These are phyloP conservation scores for Euura saliciscinereae DNA, from an alignment of 1,140 invertebrate genomes.

Conservation along the genomic window DNA sequence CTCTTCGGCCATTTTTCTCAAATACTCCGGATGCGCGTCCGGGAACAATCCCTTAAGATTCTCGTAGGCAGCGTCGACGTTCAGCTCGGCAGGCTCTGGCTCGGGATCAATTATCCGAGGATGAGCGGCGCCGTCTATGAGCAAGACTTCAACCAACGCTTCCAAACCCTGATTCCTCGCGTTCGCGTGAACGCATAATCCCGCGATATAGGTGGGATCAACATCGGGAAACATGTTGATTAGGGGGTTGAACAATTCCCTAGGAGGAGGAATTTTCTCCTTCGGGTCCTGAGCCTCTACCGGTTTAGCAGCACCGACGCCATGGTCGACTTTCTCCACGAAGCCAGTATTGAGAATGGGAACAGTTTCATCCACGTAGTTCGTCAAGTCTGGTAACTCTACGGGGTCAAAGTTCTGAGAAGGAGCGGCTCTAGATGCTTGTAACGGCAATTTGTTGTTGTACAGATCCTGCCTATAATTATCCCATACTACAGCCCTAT, in stretches of 20 bases:
- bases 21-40: constrained; percentile 62
- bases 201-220: constrained; percentile 53
- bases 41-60: constrained; percentile 51
- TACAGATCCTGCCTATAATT: no score
- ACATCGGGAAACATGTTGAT: constrained; percentile 44
- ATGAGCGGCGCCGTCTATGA: constrained; percentile 27
- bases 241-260: not conserved
- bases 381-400: no score
- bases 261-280: not conserved
- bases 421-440: no score
- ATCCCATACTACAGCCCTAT: no score
- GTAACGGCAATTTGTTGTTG: no score
- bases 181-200: constrained; percentile 26
- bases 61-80: constrained; percentile 48
- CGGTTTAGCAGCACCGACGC: no score
- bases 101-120: constrained; percentile 13
- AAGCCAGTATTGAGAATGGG: no score
- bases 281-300: no score
- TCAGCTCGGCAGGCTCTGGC: constrained; percentile 22
- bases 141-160: constrained; percentile 36
- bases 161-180: constrained; percentile 22
- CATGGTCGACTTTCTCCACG: no score
- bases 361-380: no score
- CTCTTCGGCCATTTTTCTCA: constrained; percentile 47
- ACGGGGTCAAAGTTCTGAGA: no score